Evolutionary conservation across 2,113 vertebrate species (phyloP).

Genomic region (Centropus unirufus): DNA sequence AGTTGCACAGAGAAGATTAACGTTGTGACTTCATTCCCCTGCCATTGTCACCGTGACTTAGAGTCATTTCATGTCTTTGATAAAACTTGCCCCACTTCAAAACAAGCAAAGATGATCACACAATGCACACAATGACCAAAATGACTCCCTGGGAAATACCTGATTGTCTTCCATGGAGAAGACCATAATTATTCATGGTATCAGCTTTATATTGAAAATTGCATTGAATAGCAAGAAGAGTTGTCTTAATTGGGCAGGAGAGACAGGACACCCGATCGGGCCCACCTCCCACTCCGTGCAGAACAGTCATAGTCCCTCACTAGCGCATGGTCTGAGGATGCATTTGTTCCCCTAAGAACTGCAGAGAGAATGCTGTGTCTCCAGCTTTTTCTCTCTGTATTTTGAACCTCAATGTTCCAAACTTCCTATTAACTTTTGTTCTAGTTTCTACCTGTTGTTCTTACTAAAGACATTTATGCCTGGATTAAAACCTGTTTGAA

Average conservation of each 20-base stretch:
- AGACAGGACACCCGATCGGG: neutral
- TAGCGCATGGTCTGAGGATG: neutral
- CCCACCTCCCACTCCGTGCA: neutral
- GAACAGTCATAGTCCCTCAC: neutral
- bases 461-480: neutral
- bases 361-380: rapidly evolving
- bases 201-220: neutral
- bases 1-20: neutral
- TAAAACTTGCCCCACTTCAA: neutral
- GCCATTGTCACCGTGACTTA: neutral
- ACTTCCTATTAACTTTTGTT: neutral
- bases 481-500: neutral
- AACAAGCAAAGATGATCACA: neutral
- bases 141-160: neutral
- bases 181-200: neutral
- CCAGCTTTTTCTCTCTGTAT: neutral
- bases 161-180: neutral
- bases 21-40: neutral
- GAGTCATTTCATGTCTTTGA: neutral
- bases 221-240: neutral
- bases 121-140: neutral
- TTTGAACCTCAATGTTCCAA: neutral
- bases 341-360: neutral
- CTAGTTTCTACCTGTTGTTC: neutral
- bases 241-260: neutral